Evolutionary conservation across 2,797 vertebrate genomes (phyloP), one percentile per base, ranked within the genome.

Genomic region (Meda fulgida): DNA sequence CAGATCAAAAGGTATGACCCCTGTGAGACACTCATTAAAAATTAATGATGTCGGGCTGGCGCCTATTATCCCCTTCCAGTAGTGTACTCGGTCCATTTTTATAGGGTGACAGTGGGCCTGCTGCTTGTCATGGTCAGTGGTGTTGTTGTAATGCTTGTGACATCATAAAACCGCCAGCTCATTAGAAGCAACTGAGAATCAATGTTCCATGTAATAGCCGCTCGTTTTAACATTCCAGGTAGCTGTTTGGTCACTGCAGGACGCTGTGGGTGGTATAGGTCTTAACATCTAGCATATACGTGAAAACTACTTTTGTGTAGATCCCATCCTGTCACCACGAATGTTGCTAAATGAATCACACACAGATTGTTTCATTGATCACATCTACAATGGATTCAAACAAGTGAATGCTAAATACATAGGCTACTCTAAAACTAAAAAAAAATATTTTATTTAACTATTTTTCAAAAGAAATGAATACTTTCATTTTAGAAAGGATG

Each of bases 151-250:
- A 48, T 69, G 23, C 63, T 83, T 43, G 73, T 75, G 73, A 83
- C 83, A 31, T 80, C 71, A 77, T 81, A 84, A 84, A 86, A 86
- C 79, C 84, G 58, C 82, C 78, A 63, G 84, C 85, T 88, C 86
- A 89, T 89, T 89, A 89, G 51, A 86, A 80, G 80, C 88, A 65
- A 81, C 86, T 84, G 79, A 85, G 88, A 85, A 26, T 53, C 86
- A 85, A 83, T 88, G 88, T 88, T 82, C 85, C 86, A 84, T 88
- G 85, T 88, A 88, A 89, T 88, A 75, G 80, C 71, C 13, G 65
- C 40, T 88, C 34, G 69, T 80, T 88, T 84, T 78, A 84, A 88
- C 85, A 86, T 85, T 85, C 85, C 81, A 78, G 78, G 85, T 79
- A 83, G 86, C 85, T 66, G 40, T 66, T 84, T 73, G 76, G 80